Evolutionary conservation across 2,888 invertebrate species (phyloP), one percentile per base, ranked within the genome.

Genomic region (Drosophila neutralis): DNA sequence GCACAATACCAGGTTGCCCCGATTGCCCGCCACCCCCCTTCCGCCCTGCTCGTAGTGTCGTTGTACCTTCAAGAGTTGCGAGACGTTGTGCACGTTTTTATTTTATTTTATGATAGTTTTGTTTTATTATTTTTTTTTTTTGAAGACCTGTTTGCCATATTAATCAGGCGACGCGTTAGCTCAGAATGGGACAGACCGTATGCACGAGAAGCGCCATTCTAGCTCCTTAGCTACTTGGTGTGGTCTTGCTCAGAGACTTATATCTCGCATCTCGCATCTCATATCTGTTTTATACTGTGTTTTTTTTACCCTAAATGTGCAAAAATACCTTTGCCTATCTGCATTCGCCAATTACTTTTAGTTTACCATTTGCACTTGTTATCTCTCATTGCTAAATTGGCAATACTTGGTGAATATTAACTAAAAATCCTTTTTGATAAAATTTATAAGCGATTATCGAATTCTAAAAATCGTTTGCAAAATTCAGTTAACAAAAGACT

Each of bases 131-230:
- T 42, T 1, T 29, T 29, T 52, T 38, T 52, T 24, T 40, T 49
- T 53, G 27, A 57, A 59, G 52, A 83, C 83, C 83, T 83, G 83
- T 70, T 86, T 56, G 76, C 61, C 78, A 88, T 84, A 83, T 76
- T 86, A 84, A 84, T 89, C 73, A 88, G 87, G 57, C 64, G 51
- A 29, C 38, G 56, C 38, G 56, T 62, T 52, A 53, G 64, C 56
- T 60, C 59, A 59, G 75, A 77, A 76, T 66, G 66, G 66, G 66
- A 33, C 40, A 62, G 59, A 76, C 59, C 53, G 42, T 38, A 69
- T 40, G 49, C 65, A 40, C n/a, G 58, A 24, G 51, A 24, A 42
- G 33, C 33, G 21, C 2, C n/a, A 24, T 24, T 40, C 56, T 59
- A 73, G 52, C n/a, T 60, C 52, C 52, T 42, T 60, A 48, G 45